Conservation (phyloP, 2,797 vertebrate species). For the Pseudochaenichthys georgianus region DNA sequence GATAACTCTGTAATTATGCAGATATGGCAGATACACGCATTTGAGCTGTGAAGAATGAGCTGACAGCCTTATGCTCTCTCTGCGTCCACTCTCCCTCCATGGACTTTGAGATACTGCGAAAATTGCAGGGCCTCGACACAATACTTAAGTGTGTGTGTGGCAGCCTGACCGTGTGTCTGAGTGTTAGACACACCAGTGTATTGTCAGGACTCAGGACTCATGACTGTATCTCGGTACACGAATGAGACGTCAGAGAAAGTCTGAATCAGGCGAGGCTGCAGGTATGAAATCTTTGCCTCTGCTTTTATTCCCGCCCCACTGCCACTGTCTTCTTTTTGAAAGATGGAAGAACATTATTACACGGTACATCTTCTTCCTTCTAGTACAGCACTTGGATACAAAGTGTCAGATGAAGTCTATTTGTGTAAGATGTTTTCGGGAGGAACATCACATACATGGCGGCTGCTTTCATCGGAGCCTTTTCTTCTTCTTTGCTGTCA, state of each 20-base stretch:
- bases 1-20: constrained; percentile 85
- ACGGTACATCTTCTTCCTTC: constrained; percentile 62
- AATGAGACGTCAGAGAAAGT: constrained; percentile 63
- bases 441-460: constrained; percentile 54
- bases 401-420: constrained; percentile 75
- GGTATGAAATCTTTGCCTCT: constrained; percentile 44
- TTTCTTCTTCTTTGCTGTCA: constrained; percentile 57
- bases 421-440: constrained; percentile 61
- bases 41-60: constrained; percentile 71
- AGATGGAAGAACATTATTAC: constrained; percentile 63
- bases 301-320: constrained; percentile 43
- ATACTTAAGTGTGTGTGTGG: constrained; percentile 26
- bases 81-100: constrained; percentile 42
- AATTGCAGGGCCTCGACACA: constrained; percentile 46
- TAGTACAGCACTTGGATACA: constrained; percentile 52
- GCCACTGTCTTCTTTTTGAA: constrained; percentile 58
- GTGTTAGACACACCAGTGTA: not conserved
- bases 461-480: constrained; percentile 41
- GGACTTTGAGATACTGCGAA: constrained; percentile 62
- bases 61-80: constrained; percentile 61
- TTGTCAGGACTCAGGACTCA: constrained; percentile 32
- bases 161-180: too few species aligned
- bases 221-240: constrained; percentile 42
- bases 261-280: constrained; percentile 52
- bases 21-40: constrained; percentile 68